These are phyloP conservation scores for Lithobates pipiens DNA, from an alignment of 2,797 vertebrate species.

Conservation along the genomic window DNA sequence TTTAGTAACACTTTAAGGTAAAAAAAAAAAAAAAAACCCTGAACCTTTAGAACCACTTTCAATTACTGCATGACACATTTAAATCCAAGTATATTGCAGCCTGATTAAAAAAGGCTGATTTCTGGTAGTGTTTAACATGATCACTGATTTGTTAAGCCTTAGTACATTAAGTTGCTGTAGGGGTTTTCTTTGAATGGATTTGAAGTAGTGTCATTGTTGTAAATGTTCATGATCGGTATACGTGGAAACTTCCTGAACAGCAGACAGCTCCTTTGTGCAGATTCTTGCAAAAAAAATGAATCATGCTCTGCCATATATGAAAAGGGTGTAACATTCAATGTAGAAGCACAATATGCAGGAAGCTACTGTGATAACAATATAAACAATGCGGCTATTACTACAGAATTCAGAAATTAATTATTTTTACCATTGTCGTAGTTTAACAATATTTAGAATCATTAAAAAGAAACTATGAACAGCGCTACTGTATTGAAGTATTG, in stretches of 20 bases:
- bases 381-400: constrained; percentile 67
- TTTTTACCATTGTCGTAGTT: background rate
- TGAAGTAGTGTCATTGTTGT: constrained; percentile 42
- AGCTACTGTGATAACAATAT: constrained; percentile 65
- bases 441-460: too few relatives aligned
- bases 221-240: constrained; percentile 53
- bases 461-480: too few relatives aligned
- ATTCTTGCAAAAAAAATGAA: constrained; percentile 45
- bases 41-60: too few relatives aligned
- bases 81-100: background rate
- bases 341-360: constrained; percentile 67
- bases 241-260: constrained; percentile 45
- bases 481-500: too few relatives aligned
- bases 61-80: background rate
- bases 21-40: too few relatives aligned
- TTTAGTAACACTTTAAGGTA: too few relatives aligned
- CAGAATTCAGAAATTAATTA: background rate
- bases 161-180: constrained; percentile 25
- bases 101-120: background rate
- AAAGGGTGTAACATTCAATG: constrained; percentile 40
- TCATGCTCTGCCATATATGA: constrained; percentile 35
- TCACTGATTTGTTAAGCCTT: constrained; percentile 33
- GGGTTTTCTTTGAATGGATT: constrained; percentile 46
- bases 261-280: constrained; percentile 49
- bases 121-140: constrained; percentile 10